phyloP scores from a whole-genome alignment of 2,797 vertebrate genomes.

The Carcharodon carcharias region DNA sequence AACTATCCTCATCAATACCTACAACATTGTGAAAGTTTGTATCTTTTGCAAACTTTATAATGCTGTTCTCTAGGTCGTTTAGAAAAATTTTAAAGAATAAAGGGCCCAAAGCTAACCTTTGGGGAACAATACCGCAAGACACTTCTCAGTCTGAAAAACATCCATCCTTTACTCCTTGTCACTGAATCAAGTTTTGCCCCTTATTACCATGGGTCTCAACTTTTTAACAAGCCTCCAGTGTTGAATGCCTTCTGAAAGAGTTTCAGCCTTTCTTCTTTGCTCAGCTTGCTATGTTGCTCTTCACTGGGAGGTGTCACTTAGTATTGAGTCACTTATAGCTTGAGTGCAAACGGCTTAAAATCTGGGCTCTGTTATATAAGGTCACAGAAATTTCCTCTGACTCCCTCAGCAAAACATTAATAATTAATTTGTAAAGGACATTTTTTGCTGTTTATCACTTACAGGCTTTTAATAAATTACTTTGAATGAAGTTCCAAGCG shows the following conservation, averaged over 20 bases:
- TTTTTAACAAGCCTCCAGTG: background rate
- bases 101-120: background rate
- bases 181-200: background rate
- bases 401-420: background rate
- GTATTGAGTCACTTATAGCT: too few species aligned
- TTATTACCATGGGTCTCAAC: background rate
- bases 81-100: background rate
- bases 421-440: background rate
- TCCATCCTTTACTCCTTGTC: background rate
- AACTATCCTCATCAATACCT: background rate
- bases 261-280: background rate
- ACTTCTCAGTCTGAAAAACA: background rate
- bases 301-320: background rate
- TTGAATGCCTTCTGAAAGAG: background rate
- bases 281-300: background rate
- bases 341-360: background rate
- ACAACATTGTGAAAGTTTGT: background rate
- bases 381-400: background rate
- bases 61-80: background rate
- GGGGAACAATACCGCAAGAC: background rate
- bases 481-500: background rate
- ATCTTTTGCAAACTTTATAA: too few species aligned
- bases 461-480: background rate
- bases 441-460: background rate
- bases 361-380: background rate